Base-by-base conservation (phyloP, 2,888 invertebrate species). In the Cheiracanthium punctorium region DNA sequence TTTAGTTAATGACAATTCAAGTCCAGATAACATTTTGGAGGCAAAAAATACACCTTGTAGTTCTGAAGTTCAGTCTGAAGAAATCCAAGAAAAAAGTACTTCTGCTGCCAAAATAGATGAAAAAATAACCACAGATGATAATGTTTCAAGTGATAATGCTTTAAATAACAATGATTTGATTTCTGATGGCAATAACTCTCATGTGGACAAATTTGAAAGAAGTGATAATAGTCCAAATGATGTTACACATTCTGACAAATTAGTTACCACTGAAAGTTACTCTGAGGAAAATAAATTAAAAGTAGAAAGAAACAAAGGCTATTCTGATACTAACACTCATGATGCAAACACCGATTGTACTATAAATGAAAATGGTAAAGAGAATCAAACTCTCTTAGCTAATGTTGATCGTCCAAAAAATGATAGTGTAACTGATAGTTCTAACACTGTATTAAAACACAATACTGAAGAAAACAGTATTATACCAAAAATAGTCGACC, bases 381-480 rank as follows among this genome's bases (percentile, higher is more conserved):
- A 72, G 30, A 72, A 48, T 17, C 17, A 43, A 30, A 29, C 48
- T 48, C 5, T 30, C 17, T 20, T 29, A 1, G 20, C 48, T n/a
- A 12, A 30, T 1, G 17, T 30, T 5, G 30, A 32, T 67, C 32
- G 7, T 58, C 7, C 17, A 32, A 14, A 67, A 32, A 30, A 12
- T 37, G 37, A 37, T 37, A 67, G 17, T 32, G 32, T 14, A 14
- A 29, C 7, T 67, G 67, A 67, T 0, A 67, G 5, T 30, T n/a
- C 48, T 30, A 72, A 72, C 5, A 14, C 72, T 28, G 48, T 48
- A 43, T 29, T 30, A 28, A 72, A 76, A 43, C 37, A 71, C 48
- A 65, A 41, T 72, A 2, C 4, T 1, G 79, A 85, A 52, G 69
- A 74, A n/a, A 69, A 52, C 32, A 8, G 12, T 43, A n/a, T 73